phyloP scores from a whole-genome alignment of 2,888 invertebrate genomes.

The Fragum sueziense region DNA sequence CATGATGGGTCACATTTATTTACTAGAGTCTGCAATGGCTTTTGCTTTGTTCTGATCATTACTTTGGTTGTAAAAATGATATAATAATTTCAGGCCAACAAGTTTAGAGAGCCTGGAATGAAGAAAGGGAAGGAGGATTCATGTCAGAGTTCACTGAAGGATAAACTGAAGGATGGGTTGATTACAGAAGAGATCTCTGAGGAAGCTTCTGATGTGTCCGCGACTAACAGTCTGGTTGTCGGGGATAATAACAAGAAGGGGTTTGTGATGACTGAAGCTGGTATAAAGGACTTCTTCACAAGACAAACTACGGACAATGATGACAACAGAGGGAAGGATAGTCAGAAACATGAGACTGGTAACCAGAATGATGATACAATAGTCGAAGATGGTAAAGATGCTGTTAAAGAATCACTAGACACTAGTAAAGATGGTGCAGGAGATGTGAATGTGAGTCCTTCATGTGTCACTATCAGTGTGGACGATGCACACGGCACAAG shows the following conservation, averaged over 20 bases:
- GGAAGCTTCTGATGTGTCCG: constrained; percentile 4
- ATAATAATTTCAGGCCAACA: constrained; percentile 2
- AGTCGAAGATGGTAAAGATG: not conserved
- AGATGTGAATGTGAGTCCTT: not conserved
- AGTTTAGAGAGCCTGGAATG: not conserved
- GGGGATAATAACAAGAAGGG: not conserved
- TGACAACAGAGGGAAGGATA: not conserved
- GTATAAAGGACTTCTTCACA: constrained; percentile 1
- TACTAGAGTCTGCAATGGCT: too few relatives aligned
- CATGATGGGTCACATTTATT: too few relatives aligned
- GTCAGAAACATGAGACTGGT: not conserved
- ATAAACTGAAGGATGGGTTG: constrained; percentile 13
- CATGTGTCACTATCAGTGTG: not conserved
- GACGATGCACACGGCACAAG: not conserved
- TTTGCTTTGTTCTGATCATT: too few relatives aligned
- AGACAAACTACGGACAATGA: not conserved
- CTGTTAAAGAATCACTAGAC: not conserved
- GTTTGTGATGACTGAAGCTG: not conserved
- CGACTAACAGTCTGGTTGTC: not conserved
- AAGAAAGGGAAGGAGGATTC: not conserved
- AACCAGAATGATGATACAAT: not conserved
- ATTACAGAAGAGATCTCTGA: constrained; percentile 15
- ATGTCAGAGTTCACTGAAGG: not conserved
- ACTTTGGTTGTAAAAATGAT: too few relatives aligned
- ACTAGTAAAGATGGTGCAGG: not conserved